Evolutionary conservation across 2,888 invertebrate genomes (phyloP).

Genomic region (Formica aserva): DNA sequence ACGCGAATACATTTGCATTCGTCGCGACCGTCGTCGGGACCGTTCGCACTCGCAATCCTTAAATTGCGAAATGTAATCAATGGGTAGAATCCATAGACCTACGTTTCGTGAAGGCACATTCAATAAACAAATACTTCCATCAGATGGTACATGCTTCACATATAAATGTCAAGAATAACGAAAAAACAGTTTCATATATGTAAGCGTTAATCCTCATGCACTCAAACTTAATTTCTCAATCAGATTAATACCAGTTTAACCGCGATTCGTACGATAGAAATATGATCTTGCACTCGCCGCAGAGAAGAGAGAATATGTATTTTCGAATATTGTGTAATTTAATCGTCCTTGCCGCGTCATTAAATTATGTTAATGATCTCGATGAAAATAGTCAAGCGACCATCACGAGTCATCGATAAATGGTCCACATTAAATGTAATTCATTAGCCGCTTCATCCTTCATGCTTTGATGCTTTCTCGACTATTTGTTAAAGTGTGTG

Average conservation of each 20-base stretch:
- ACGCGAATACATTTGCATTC: constrained; percentile 54
- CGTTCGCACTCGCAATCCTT: constrained; percentile 51
- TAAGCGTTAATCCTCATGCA: constrained; percentile 8
- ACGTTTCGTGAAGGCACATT: constrained; percentile 35
- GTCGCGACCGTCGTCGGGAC: constrained; percentile 43
- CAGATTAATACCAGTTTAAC: not conserved
- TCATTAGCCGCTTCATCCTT: constrained; percentile 25
- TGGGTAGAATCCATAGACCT: constrained; percentile 46
- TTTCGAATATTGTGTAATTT: constrained; percentile 17
- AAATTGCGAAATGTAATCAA: constrained; percentile 55
- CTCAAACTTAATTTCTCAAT: constrained; percentile 19
- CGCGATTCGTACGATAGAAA: not conserved
- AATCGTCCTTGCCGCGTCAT: not conserved
- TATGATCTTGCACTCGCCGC: not conserved
- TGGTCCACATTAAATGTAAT: constrained; percentile 34
- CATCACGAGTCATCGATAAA: constrained; percentile 49
- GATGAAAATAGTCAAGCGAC: constrained; percentile 41
- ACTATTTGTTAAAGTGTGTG: constrained; percentile 21
- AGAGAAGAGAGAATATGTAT: not conserved
- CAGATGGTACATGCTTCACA: not conserved
- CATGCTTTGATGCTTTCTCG: constrained; percentile 12
- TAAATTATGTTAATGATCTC: constrained; percentile 41
- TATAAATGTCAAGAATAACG: constrained; percentile 13
- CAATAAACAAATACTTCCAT: constrained; percentile 16
- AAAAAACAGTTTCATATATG: not conserved